These are phyloP conservation scores for Gymnarchus niloticus DNA, from an alignment of 2,113 vertebrate genomes.

Conservation along the genomic window DNA sequence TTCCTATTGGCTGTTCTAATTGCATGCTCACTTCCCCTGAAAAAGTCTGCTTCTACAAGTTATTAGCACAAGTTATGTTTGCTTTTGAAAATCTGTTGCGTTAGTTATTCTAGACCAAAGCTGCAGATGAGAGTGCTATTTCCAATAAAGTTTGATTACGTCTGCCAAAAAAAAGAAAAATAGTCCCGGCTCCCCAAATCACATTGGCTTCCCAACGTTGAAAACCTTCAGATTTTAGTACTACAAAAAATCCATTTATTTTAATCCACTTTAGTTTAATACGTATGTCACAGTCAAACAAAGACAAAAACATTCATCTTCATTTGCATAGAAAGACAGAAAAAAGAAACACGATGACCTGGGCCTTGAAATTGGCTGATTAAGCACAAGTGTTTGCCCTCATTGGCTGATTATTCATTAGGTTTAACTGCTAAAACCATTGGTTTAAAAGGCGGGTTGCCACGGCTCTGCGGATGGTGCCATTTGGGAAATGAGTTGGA, in stretches of 20 bases:
- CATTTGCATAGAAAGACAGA: background rate
- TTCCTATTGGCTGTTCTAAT: background rate
- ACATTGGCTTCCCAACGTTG: background rate
- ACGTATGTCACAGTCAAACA: background rate
- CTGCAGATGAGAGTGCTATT: background rate
- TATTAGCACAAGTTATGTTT: background rate
- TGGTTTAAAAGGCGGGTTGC: background rate
- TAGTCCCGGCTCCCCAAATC: background rate
- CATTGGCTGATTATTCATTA: background rate
- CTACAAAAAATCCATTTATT: background rate
- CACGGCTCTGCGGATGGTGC: background rate
- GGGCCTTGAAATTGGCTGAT: background rate
- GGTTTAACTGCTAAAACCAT: background rate
- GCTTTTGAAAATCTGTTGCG: slow-evolving; percentile 2
- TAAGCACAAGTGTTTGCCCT: background rate
- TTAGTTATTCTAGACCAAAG: background rate
- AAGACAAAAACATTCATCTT: background rate
- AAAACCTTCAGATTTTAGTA: background rate
- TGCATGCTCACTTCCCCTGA: background rate
- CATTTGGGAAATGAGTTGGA: too few relatives aligned
- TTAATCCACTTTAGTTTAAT: background rate
- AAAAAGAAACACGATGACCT: background rate
- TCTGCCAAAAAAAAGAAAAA: background rate
- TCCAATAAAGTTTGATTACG: background rate
- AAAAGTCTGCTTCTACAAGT: background rate